These are phyloP conservation scores for Enteromius thamalakanensis DNA, from an alignment of 2,797 vertebrate species.

Conservation along the genomic window DNA sequence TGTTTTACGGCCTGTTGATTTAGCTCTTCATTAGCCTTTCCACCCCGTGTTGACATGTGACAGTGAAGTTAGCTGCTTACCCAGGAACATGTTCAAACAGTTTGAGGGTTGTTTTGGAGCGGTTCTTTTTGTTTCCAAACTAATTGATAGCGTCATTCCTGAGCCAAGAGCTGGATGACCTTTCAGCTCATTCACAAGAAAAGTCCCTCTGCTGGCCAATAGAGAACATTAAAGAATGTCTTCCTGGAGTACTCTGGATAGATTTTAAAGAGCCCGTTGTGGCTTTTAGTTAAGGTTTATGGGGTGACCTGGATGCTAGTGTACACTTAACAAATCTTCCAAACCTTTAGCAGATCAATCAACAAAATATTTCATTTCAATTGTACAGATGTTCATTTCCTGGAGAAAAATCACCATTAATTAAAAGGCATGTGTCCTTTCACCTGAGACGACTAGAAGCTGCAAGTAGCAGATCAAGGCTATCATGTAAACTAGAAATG, in stretches of 20 bases:
- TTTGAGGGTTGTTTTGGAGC: slow-evolving; percentile 50
- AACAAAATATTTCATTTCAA: background rate
- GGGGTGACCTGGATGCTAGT: background rate
- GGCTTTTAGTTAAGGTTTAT: background rate
- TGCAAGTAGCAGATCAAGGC: too few species aligned
- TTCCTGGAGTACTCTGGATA: slow-evolving; percentile 4
- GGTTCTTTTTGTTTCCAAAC: slow-evolving; percentile 38
- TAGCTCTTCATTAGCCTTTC: slow-evolving; percentile 55
- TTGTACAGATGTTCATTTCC: background rate
- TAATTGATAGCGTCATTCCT: slow-evolving; percentile 46
- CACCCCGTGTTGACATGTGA: slow-evolving; percentile 52
- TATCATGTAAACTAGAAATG: too few species aligned
- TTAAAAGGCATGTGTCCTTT: background rate
- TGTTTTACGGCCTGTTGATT: slow-evolving; percentile 55
- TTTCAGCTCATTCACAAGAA: slow-evolving; percentile 45
- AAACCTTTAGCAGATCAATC: background rate
- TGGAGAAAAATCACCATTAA: background rate
- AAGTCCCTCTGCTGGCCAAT: slow-evolving; percentile 51
- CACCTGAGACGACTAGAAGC: too few species aligned
- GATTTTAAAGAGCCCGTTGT: slow-evolving; percentile 28
- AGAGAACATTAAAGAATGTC: slow-evolving; percentile 32
- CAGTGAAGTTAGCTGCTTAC: slow-evolving; percentile 45
- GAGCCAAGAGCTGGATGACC: slow-evolving; percentile 54
- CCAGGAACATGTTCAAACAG: slow-evolving; percentile 58
- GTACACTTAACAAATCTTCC: background rate